Evolutionary conservation across 2,113 vertebrate species (phyloP), one percentile per base, ranked within the genome.

Genomic region (Hypocryptadius cinnamomeus): DNA sequence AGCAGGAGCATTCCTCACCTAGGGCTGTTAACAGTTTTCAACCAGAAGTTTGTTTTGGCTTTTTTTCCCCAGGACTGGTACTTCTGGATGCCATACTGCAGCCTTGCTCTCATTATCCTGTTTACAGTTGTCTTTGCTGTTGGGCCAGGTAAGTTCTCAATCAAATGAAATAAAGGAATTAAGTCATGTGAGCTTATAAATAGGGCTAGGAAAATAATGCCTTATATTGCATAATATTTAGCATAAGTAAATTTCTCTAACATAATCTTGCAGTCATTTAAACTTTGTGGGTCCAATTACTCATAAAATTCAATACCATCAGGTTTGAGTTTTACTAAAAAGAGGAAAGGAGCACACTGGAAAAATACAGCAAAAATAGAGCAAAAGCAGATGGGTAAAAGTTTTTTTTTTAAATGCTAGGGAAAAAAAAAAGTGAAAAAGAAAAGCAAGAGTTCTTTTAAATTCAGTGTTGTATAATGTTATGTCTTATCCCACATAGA

Each of bases 81-180:
- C 61, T 96, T 92, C 50, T 98, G 98, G 98, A 97, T 99, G 98
- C 97, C 98, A 2, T 98, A 98, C 92, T 98, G 98, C 97, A 98
- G 98, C 96, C 97, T 98, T 87, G 93, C 63, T 42, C 96, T 98
- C 19, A 96, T 98, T 83, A 98, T 98, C 65, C n/a, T 96, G n/a
- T 98, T 97, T 74, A 97, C 96, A 90, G 82, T 97, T 77, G 97
- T 97, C 66, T 98, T 98, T 93, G 96, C 97, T 65, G 70, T 94
- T 66, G 98, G 98, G 51, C 98, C 98, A 87, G 97, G 98, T 98
- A 72, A n/a, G 91, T 31, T 22, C 6, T 87, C 16, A 45, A 39
- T 87, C 74, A 66, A 76, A 72, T 44, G 27, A 84, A 74, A 81
- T 68, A 57, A 85, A 72, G 30, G 35, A 73, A 71, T 81, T 1